Evolutionary conservation across 1,140 invertebrate genomes (phyloP).

Genomic region (Drosophila dunni): DNA sequence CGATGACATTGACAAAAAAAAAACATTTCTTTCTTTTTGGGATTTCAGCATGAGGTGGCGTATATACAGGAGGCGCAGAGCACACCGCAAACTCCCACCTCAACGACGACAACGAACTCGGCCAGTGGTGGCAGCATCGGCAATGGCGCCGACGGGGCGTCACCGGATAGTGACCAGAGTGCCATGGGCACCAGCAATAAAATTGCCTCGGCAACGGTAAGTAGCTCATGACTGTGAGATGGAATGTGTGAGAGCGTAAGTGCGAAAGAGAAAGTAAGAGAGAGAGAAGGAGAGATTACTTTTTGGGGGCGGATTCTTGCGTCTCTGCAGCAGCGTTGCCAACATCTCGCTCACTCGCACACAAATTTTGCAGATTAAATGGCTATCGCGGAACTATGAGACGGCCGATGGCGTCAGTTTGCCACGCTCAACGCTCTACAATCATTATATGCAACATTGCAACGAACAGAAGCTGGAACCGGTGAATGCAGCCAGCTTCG

Average conservation of each 20-base stretch:
- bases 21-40: neutral
- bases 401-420: conserved; percentile 98
- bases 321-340: conserved; percentile 26
- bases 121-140: conserved; percentile 85
- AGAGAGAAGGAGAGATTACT: neutral
- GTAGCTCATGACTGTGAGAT: conserved; percentile 75
- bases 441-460: conserved; percentile 98
- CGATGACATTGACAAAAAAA: conserved; percentile 55
- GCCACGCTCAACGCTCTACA: conserved; percentile 97
- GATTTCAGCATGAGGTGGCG: conserved; percentile 84
- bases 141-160: conserved; percentile 83
- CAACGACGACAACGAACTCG: conserved; percentile 85
- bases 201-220: conserved; percentile 95
- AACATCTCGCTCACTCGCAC: conserved; percentile 56
- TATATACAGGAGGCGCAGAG: conserved; percentile 85
- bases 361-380: conserved; percentile 91
- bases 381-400: conserved; percentile 99
- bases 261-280: neutral
- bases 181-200: conserved; percentile 92
- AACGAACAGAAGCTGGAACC: conserved; percentile 97
- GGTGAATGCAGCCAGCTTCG: conserved; percentile 99
- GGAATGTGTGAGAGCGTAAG: too few relatives aligned
- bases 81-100: conserved; percentile 88
- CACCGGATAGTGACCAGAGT: conserved; percentile 86
- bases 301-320: too few relatives aligned